A percentile compares a stretch with the other conserved stretches of the same genome.
Evolutionary conservation across 2,113 vertebrate species (phyloP).

Genomic region (Mobula birostris): DNA sequence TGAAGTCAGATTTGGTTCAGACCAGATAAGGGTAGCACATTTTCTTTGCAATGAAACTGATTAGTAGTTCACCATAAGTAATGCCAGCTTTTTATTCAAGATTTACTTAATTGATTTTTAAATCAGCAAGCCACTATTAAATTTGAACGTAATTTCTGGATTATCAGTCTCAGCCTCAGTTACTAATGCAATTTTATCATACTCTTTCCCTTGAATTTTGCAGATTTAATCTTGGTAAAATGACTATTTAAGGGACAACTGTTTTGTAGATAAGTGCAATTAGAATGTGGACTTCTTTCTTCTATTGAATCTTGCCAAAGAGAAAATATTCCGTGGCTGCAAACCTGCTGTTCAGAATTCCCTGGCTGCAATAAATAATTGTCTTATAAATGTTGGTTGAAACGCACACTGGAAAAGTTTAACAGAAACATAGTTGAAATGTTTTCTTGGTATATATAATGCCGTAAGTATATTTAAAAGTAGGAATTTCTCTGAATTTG

Average conservation of each 20-base stretch:
- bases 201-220: background rate
- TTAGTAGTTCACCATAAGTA: no score
- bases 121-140: no score
- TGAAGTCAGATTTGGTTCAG: no score
- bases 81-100: no score
- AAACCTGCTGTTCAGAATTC: background rate
- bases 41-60: no score
- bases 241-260: background rate
- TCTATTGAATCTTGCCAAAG: background rate
- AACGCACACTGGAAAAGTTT: background rate
- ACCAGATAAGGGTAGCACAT: no score
- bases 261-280: background rate
- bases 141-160: no score
- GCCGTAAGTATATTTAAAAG: background rate
- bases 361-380: background rate
- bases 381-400: background rate
- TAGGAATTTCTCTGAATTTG: background rate
- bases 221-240: background rate
- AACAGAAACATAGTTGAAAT: no score
- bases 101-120: no score
- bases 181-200: no score
- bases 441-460: background rate
- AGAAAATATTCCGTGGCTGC: background rate
- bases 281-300: background rate
- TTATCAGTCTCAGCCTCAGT: no score